A percentile compares a stretch with the other conserved stretches of the same genome.
Evolutionary conservation across 2,113 vertebrate species (phyloP).

Genomic region (Dromiciops gliroides): DNA sequence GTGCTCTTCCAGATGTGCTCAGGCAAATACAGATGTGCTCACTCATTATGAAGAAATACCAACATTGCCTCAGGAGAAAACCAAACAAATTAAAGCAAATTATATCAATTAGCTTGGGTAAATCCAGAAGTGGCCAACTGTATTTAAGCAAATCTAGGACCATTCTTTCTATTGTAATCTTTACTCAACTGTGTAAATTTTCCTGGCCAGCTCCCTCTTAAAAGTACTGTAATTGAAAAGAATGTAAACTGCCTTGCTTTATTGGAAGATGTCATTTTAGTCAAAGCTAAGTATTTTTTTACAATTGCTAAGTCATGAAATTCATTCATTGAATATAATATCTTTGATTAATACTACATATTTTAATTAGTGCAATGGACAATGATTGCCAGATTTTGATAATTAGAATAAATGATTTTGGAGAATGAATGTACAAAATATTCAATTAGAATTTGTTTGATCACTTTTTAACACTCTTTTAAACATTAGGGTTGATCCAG

Average conservation of each 20-base stretch:
- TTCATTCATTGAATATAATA: neutral
- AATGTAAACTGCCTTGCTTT: slow-evolving; percentile 4
- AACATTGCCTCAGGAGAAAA: neutral
- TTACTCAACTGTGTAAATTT: neutral
- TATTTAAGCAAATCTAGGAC: neutral
- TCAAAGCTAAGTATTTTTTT: slow-evolving; percentile 16
- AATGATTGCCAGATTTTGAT: neutral
- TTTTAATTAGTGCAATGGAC: neutral
- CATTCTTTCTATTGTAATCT: neutral
- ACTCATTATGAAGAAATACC: neutral
- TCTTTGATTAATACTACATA: neutral
- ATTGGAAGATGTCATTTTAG: slow-evolving; percentile 17
- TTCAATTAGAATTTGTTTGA: neutral
- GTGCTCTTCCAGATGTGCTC: neutral
- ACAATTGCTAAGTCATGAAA: slow-evolving; percentile 16
- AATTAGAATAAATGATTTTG: neutral
- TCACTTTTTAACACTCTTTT: neutral
- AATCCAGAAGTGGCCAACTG: neutral
- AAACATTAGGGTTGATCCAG: neutral
- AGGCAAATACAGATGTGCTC: neutral
- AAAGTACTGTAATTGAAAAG: slow-evolving; percentile 12
- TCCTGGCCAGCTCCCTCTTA: neutral
- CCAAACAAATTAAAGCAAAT: slow-evolving; percentile 1
- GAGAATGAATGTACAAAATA: neutral
- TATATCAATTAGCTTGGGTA: neutral